These are phyloP conservation scores for Tinea semifulvella DNA, from an alignment of 2,888 invertebrate species.

Conservation along the genomic window DNA sequence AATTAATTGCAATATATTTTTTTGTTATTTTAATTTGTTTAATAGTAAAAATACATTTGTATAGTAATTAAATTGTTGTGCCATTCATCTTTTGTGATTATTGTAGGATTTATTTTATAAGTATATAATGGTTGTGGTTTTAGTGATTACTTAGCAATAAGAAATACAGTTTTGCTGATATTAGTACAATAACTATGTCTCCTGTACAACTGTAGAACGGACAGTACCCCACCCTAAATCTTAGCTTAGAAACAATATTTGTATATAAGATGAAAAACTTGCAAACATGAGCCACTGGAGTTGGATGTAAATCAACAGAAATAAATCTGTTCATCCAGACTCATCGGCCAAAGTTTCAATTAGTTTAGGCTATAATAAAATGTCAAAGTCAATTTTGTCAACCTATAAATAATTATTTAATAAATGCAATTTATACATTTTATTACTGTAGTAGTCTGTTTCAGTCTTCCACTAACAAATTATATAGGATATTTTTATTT, in stretches of 20 bases:
- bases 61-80: background rate
- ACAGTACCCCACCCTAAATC: constrained; percentile 56
- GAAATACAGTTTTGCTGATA: background rate
- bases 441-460: constrained; percentile 3
- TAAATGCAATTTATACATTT: constrained; percentile 15
- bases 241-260: constrained; percentile 18
- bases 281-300: no score
- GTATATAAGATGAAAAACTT: background rate
- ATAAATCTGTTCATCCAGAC: no score
- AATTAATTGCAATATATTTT: no score
- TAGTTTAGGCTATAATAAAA: no score
- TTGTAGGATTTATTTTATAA: background rate
- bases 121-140: constrained; percentile 3
- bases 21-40: no score
- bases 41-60: no score
- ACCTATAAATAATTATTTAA: no score
- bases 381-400: no score
- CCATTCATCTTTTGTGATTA: background rate
- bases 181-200: background rate
- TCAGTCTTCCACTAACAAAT: constrained; percentile 9
- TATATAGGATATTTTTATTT: background rate
- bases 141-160: background rate
- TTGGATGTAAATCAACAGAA: no score
- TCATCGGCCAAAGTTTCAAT: no score
- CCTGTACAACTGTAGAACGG: constrained; percentile 48